Evolutionary conservation across 2,888 invertebrate species (phyloP).

Genomic region (Polyommatus icarus): DNA sequence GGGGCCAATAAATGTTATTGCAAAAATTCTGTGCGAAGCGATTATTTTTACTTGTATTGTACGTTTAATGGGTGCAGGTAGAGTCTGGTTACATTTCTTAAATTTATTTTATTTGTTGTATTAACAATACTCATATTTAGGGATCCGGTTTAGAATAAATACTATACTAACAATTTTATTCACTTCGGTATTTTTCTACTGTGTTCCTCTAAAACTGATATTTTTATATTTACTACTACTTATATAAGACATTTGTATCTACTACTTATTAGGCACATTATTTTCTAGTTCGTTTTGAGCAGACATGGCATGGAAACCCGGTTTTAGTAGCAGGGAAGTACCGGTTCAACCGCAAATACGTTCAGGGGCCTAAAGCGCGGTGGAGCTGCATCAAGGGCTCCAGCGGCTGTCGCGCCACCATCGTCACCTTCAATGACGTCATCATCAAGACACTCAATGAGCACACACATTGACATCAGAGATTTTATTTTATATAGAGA

Average conservation of each 20-base stretch:
- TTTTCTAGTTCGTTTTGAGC: not conserved
- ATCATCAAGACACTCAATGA: conserved; percentile 45
- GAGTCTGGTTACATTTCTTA: too few relatives aligned
- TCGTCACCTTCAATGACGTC: conserved; percentile 46
- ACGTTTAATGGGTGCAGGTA: too few relatives aligned
- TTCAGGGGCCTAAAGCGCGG: conserved; percentile 44
- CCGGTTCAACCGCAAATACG: conserved; percentile 48
- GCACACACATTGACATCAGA: conserved; percentile 47
- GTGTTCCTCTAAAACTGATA: not conserved
- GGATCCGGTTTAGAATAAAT: not conserved
- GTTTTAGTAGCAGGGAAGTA: conserved; percentile 42
- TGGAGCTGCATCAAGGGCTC: conserved; percentile 49
- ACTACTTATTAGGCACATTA: not conserved
- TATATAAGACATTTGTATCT: not conserved
- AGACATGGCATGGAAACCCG: not conserved
- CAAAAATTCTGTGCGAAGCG: too few relatives aligned
- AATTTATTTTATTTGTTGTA: too few relatives aligned
- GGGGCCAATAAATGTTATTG: too few relatives aligned
- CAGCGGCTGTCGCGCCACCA: conserved; percentile 46
- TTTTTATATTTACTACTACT: not conserved
- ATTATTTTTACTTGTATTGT: too few relatives aligned
- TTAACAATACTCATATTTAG: not conserved
- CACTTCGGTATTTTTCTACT: not conserved
- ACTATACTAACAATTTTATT: not conserved
- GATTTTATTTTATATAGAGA: too few relatives aligned